Percentiles rank a stretch among this genome's conserved stretches.
Conservation (phyloP, 2,113 vertebrate genomes). For the Stegostoma tigrinum region DNA sequence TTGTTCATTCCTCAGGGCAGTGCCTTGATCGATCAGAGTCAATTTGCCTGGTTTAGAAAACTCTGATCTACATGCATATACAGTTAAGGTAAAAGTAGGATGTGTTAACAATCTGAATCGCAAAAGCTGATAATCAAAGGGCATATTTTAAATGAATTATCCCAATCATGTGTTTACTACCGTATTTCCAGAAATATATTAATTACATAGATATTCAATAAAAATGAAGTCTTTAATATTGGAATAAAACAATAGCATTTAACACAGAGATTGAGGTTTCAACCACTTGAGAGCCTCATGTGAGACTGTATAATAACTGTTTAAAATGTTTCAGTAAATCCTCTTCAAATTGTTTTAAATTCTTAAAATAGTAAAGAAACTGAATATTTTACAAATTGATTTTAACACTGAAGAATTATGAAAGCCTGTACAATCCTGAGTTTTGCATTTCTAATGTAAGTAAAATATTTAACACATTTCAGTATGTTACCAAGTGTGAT, state of each 20-base stretch:
- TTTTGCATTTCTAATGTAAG: background rate
- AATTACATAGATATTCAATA: background rate
- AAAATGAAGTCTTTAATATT: slow-evolving; percentile 11
- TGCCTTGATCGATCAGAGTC: no score
- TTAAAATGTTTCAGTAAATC: background rate
- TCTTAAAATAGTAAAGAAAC: background rate
- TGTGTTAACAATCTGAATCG: background rate
- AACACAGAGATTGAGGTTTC: background rate
- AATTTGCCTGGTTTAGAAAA: no score
- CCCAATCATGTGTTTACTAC: background rate
- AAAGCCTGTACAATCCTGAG: slow-evolving; percentile 1
- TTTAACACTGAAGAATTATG: background rate
- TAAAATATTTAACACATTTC: background rate
- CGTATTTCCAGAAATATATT: background rate
- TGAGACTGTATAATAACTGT: background rate
- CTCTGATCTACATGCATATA: background rate
- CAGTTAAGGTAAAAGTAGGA: background rate
- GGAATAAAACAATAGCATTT: slow-evolving; percentile 14
- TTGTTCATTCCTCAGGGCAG: no score
- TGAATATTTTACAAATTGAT: background rate
- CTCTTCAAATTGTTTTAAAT: background rate
- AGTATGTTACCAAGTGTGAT: background rate
- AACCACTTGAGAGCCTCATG: background rate
- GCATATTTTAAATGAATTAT: background rate
- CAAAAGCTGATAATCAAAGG: background rate